Percentiles rank a stretch among this genome's conserved stretches.
Conservation (phyloP, 2,797 vertebrate species). For the Lindbergichthys nudifrons region DNA sequence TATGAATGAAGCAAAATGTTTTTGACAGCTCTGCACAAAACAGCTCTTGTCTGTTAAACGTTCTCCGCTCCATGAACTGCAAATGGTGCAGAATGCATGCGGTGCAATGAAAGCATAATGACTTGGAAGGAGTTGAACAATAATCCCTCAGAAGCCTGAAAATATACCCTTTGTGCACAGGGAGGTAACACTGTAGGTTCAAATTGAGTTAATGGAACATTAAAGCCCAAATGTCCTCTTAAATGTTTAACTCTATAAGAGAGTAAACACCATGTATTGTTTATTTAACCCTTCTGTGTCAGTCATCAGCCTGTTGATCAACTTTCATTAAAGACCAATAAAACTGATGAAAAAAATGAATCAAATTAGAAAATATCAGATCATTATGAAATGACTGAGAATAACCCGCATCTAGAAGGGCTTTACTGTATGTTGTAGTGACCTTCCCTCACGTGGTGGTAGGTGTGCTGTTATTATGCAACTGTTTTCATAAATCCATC, state of each 20-base stretch:
- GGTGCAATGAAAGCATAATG: constrained; percentile 33
- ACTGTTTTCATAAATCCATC: constrained; percentile 32
- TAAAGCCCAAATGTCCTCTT: background rate
- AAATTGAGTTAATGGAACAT: constrained; percentile 28
- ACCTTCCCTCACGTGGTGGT: constrained; percentile 31
- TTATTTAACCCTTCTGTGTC: no score
- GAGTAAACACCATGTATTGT: background rate
- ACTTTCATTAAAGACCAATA: background rate
- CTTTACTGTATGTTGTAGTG: constrained; percentile 13
- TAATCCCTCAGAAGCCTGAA: background rate
- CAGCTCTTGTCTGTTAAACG: constrained; percentile 17
- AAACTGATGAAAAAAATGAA: background rate
- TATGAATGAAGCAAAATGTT: background rate
- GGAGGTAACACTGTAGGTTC: background rate
- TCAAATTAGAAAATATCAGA: background rate
- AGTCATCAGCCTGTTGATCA: no score
- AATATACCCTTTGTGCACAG: background rate
- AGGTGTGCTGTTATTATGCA: constrained; percentile 45
- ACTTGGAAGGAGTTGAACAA: constrained; percentile 14
- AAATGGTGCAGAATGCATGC: constrained; percentile 32
- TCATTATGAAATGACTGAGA: constrained; percentile 10
- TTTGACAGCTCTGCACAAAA: constrained; percentile 12
- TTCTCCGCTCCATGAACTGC: constrained; percentile 32
- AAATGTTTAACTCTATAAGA: background rate
- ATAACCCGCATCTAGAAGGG: constrained; percentile 18